Evolutionary conservation across 2,113 vertebrate genomes (phyloP).

Genomic region (Platichthys flesus): DNA sequence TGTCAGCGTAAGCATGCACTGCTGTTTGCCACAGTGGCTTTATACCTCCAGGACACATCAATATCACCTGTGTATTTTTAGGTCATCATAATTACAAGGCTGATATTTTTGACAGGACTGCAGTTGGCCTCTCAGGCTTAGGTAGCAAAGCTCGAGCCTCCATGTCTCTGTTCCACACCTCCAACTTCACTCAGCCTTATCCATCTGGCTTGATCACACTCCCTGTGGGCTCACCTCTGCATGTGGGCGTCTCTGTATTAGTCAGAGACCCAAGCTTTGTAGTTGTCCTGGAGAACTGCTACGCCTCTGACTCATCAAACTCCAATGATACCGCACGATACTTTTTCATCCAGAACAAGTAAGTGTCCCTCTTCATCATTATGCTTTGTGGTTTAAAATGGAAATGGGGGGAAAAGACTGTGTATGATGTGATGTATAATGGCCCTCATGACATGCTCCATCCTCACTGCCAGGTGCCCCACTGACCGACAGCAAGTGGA

Average conservation of each 20-base stretch:
- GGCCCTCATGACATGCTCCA: not conserved
- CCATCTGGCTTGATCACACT: slow-evolving; percentile 42
- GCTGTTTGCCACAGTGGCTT: too few relatives aligned
- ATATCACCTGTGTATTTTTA: not conserved
- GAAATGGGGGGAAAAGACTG: not conserved
- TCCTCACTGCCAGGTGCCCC: slow-evolving; percentile 63
- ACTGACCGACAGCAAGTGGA: slow-evolving; percentile 46
- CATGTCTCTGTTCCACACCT: slow-evolving; percentile 67
- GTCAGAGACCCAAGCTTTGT: slow-evolving; percentile 47
- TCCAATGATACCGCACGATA: slow-evolving; percentile 30
- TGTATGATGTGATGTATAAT: not conserved
- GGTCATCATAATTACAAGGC: not conserved
- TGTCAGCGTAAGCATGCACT: too few relatives aligned
- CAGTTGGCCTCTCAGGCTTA: slow-evolving; percentile 28
- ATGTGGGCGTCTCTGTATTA: slow-evolving; percentile 60
- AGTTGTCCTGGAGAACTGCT: slow-evolving; percentile 73
- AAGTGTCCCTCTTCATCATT: not conserved
- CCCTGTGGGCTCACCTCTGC: slow-evolving; percentile 60
- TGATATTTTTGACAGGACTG: slow-evolving; percentile 35
- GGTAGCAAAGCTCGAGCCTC: slow-evolving; percentile 39
- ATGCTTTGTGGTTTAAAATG: slow-evolving; percentile 3
- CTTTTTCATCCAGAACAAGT: slow-evolving; percentile 73
- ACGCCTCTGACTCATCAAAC: slow-evolving; percentile 45
- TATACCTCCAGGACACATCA: too few relatives aligned
- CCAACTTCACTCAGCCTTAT: slow-evolving; percentile 55